Evolutionary conservation across 2,888 invertebrate species (phyloP).

Genomic region (Ornithoptera alexandrae): DNA sequence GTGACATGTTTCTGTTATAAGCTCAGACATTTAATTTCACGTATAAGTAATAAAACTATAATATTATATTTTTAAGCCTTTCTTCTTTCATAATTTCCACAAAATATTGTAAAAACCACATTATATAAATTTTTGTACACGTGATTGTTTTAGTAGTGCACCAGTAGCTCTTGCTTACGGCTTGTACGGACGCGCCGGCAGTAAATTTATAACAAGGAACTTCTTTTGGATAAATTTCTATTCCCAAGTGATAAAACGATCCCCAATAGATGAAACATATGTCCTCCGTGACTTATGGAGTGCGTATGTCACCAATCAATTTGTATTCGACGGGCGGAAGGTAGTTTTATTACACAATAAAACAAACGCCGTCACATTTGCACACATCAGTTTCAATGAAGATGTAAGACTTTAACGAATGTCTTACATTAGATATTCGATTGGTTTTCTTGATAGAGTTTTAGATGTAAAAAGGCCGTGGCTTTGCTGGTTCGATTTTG

Average conservation of each 20-base stretch:
- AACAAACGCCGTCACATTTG: conserved; percentile 14
- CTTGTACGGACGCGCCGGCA: too few relatives aligned
- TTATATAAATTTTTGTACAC: too few relatives aligned
- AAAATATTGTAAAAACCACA: too few relatives aligned
- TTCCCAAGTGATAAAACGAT: background rate
- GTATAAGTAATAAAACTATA: too few relatives aligned
- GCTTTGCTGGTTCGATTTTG: background rate
- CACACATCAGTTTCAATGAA: conserved; percentile 17
- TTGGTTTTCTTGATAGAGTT: background rate
- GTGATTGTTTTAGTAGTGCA: too few relatives aligned
- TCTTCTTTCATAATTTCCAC: too few relatives aligned
- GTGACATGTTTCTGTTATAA: too few relatives aligned
- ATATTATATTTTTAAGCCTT: too few relatives aligned
- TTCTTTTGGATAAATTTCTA: background rate
- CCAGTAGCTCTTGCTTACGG: too few relatives aligned
- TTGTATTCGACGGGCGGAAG: conserved; percentile 7
- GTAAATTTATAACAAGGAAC: background rate
- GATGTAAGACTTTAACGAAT: conserved; percentile 1
- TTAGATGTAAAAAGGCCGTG: background rate
- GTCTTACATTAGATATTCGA: background rate
- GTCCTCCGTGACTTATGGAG: conserved; percentile 9
- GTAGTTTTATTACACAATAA: conserved; percentile 17
- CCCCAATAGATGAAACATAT: background rate
- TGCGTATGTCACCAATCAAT: conserved; percentile 17
- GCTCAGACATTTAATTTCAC: too few relatives aligned